phyloP scores from a whole-genome alignment of 2,113 vertebrate species.

The Holacanthus passer region DNA sequence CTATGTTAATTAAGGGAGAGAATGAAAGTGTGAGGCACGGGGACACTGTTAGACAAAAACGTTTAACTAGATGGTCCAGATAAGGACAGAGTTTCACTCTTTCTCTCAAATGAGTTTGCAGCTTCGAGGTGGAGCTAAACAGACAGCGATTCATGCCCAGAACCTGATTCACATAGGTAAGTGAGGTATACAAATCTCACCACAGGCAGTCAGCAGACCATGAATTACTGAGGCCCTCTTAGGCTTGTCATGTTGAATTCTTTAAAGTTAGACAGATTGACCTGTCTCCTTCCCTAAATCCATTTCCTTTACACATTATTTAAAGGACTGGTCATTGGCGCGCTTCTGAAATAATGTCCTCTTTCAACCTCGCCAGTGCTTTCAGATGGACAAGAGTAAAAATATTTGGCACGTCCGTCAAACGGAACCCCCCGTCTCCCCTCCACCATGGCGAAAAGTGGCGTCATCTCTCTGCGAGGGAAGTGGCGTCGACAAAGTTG shows the following conservation, averaged over 20 bases:
- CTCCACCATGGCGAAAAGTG: constrained; percentile 2
- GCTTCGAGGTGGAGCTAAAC: constrained; percentile 43
- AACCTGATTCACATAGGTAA: constrained; percentile 29
- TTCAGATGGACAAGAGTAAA: not conserved
- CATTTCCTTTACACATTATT: constrained; percentile 10
- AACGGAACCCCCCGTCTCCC: not conserved
- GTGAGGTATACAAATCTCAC: constrained; percentile 31
- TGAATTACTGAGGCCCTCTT: constrained; percentile 30
- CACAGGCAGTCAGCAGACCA: constrained; percentile 24
- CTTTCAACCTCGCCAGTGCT: not conserved
- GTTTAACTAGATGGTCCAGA: constrained; percentile 59
- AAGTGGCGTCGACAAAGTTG: constrained; percentile 60
- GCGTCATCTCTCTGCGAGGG: constrained; percentile 35
- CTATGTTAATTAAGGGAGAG: constrained; percentile 75
- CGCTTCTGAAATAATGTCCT: constrained; percentile 2
- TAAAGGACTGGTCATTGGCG: constrained; percentile 19
- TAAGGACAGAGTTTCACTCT: constrained; percentile 27
- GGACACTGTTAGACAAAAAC: constrained; percentile 63
- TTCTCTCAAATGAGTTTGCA: constrained; percentile 31
- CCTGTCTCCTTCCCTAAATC: not conserved
- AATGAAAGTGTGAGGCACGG: constrained; percentile 54
- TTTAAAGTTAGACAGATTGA: constrained; percentile 10
- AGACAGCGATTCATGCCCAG: constrained; percentile 18
- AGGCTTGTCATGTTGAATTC: constrained; percentile 26
- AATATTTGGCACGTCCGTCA: not conserved